Conservation (phyloP, 2,888 invertebrate genomes). For the Sarcophaga rosellei region DNA sequence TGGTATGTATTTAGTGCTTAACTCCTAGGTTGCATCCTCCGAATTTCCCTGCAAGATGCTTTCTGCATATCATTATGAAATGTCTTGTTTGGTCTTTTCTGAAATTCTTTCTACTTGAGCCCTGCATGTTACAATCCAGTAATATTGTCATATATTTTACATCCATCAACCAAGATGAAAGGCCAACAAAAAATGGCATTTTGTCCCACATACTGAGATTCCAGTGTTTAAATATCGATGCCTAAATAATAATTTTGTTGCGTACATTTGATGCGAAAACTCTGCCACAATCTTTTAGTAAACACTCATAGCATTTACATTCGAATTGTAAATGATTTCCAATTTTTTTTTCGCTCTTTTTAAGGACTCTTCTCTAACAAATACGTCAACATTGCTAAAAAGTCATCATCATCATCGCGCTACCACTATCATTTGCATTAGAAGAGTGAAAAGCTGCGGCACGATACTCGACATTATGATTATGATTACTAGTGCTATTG, state of each 20-base stretch:
- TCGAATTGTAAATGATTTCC: conserved; percentile 1
- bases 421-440: background rate
- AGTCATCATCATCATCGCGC: background rate
- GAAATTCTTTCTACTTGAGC: too few relatives aligned
- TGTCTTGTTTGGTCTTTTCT: too few relatives aligned
- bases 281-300: conserved; percentile 18
- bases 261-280: background rate
- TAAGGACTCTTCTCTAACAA: background rate
- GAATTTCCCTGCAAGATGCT: too few relatives aligned
- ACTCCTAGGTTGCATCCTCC: too few relatives aligned
- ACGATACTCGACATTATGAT: background rate
- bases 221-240: too few relatives aligned
- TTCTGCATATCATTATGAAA: too few relatives aligned
- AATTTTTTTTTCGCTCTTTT: background rate
- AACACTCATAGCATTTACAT: conserved; percentile 22
- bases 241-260: background rate
- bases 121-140: too few relatives aligned
- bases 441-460: background rate
- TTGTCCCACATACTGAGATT: too few relatives aligned
- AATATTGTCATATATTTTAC: too few relatives aligned
- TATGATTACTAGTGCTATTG: background rate
- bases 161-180: too few relatives aligned
- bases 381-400: background rate
- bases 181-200: too few relatives aligned
- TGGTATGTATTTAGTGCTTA: too few relatives aligned